Percentiles rank a stretch among this genome's conserved stretches.
Evolutionary conservation across 92 coral and sea anemone genomes (phyloP).

Genomic region (Porites cylindrica): DNA sequence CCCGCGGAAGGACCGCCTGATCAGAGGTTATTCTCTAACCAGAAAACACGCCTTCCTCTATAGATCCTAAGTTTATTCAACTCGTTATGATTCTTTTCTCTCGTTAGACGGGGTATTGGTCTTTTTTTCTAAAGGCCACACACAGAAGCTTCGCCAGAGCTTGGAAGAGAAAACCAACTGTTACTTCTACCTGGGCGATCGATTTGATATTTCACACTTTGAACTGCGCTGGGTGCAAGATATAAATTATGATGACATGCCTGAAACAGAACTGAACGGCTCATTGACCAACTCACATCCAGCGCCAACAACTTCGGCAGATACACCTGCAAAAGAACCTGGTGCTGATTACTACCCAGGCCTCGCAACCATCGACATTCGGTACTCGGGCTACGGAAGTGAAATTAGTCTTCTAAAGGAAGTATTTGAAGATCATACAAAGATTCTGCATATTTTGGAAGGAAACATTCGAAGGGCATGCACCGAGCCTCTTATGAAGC

Average conservation of each 20-base stretch:
- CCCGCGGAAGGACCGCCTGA: too few relatives aligned
- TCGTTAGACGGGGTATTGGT: constrained; percentile 79
- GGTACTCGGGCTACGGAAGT: constrained; percentile 72
- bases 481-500: constrained; percentile 82
- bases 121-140: constrained; percentile 70
- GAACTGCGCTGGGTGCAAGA: constrained; percentile 82
- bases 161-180: constrained; percentile 72
- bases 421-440: constrained; percentile 46
- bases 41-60: too few relatives aligned
- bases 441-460: constrained; percentile 67
- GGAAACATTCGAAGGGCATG: constrained; percentile 73
- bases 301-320: background rate
- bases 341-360: constrained; percentile 64
- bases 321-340: constrained; percentile 20
- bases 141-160: constrained; percentile 75
- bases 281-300: background rate
- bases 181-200: constrained; percentile 79
- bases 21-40: too few relatives aligned
- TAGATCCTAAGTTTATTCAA: too few relatives aligned
- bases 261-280: background rate
- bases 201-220: constrained; percentile 73
- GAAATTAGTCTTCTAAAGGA: constrained; percentile 38
- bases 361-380: constrained; percentile 70
- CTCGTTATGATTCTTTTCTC: background rate
- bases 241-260: constrained; percentile 4